Conservation (phyloP, 2,113 vertebrate genomes). For the Pangasianodon gigas region DNA sequence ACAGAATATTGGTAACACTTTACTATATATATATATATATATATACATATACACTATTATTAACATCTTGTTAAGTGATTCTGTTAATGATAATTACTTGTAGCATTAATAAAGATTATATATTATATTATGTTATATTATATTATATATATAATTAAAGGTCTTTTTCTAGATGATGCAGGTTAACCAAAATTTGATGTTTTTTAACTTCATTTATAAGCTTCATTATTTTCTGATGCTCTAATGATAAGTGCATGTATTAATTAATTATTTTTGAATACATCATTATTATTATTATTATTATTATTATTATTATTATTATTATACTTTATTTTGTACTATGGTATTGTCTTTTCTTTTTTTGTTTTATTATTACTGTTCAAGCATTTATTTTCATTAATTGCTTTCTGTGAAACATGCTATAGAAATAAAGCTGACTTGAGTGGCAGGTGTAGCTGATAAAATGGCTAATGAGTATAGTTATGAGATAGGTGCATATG, state of each 20-base stretch:
- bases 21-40: no score
- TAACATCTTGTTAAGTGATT: no score
- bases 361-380: neutral
- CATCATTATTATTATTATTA: no score
- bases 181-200: no score
- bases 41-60: no score
- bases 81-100: neutral
- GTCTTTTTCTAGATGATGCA: neutral
- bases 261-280: no score
- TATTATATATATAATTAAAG: no score
- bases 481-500: neutral
- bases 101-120: neutral
- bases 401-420: neutral
- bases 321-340: neutral
- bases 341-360: neutral
- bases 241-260: no score
- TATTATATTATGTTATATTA: no score
- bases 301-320: neutral
- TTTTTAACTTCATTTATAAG: no score
- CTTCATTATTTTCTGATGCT: no score
- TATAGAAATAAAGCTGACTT: neutral
- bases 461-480: neutral
- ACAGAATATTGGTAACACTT: no score
- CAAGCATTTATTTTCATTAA: neutral
- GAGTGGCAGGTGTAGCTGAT: neutral